Evolutionary conservation across 2,797 vertebrate genomes (phyloP).

Genomic region (Periparus ater): DNA sequence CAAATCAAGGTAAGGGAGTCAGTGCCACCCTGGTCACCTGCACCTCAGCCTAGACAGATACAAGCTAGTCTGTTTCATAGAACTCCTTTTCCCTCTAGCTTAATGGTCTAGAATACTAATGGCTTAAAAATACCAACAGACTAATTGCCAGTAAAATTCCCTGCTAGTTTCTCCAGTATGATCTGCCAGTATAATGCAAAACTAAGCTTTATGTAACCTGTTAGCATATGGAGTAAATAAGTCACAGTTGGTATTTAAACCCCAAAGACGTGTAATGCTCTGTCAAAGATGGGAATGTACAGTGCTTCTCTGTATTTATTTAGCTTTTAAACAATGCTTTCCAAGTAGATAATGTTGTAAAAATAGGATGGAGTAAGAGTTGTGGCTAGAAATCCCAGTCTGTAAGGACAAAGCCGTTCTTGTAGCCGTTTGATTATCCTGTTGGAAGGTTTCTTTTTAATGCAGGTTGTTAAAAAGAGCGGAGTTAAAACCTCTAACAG

Average conservation of each 20-base stretch:
- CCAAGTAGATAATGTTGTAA: constrained; percentile 37
- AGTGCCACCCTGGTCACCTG: not conserved
- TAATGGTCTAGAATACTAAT: constrained; percentile 54
- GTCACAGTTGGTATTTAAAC: constrained; percentile 17
- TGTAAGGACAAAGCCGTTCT: constrained; percentile 41
- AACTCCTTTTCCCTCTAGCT: constrained; percentile 11
- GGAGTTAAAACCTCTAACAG: constrained; percentile 70
- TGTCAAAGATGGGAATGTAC: constrained; percentile 7
- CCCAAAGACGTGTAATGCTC: not conserved
- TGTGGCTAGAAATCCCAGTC: constrained; percentile 39
- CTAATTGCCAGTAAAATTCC: constrained; percentile 38
- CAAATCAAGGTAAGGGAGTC: constrained; percentile 82
- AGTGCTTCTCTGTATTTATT: constrained; percentile 19
- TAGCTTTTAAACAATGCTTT: constrained; percentile 43
- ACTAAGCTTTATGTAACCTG: constrained; percentile 21
- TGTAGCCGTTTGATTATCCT: constrained; percentile 64
- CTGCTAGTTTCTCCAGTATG: not conserved
- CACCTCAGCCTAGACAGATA: not conserved
- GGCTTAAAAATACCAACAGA: constrained; percentile 38
- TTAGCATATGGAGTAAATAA: constrained; percentile 1
- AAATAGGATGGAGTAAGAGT: constrained; percentile 19
- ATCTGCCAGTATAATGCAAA: not conserved
- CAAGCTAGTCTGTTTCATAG: not conserved
- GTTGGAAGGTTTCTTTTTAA: constrained; percentile 69
- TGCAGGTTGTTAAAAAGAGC: constrained; percentile 64